phyloP scores from a whole-genome alignment of 2,113 vertebrate genomes.

The Barbus barbus region DNA sequence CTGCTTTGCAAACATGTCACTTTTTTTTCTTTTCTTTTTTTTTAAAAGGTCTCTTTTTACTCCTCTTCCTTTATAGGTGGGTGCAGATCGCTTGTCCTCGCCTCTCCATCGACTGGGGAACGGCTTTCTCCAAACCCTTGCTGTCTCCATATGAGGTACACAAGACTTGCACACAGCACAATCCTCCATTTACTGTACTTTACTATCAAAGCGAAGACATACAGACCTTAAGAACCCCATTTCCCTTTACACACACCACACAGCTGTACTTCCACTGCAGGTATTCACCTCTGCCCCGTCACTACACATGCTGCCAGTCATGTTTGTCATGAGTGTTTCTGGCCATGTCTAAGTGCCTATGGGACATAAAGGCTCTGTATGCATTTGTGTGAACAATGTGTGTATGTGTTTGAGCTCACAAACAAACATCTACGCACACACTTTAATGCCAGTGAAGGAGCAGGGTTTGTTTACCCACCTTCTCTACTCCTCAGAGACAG shows the following conservation, averaged over 20 bases:
- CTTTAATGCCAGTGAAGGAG: neutral
- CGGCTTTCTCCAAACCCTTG: slow-evolving; percentile 89
- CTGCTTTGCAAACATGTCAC: neutral
- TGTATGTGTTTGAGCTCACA: neutral
- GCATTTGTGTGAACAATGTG: neutral
- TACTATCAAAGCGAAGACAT: slow-evolving; percentile 26
- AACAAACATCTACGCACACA: slow-evolving; percentile 7
- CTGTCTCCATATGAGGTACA: slow-evolving; percentile 97
- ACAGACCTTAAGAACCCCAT: neutral
- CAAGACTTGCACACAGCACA: slow-evolving; percentile 11
- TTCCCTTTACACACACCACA: neutral
- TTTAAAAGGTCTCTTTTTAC: neutral
- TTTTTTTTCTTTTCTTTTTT: neutral
- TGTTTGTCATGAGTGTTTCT: slow-evolving; percentile 5
- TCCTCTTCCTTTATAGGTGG: slow-evolving; percentile 78
- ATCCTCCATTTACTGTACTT: slow-evolving; percentile 23
- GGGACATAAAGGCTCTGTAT: neutral
- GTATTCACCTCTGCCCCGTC: neutral
- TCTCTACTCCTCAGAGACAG: slow-evolving; percentile 5
- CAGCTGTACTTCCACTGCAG: slow-evolving; percentile 17
- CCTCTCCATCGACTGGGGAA: slow-evolving; percentile 97
- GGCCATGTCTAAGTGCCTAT: neutral
- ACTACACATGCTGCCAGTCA: neutral
- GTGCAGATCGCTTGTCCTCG: slow-evolving; percentile 95
- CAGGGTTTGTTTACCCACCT: slow-evolving; percentile 5